phyloP scores from a whole-genome alignment of 2,113 vertebrate species.

The Noturus placidus region DNA sequence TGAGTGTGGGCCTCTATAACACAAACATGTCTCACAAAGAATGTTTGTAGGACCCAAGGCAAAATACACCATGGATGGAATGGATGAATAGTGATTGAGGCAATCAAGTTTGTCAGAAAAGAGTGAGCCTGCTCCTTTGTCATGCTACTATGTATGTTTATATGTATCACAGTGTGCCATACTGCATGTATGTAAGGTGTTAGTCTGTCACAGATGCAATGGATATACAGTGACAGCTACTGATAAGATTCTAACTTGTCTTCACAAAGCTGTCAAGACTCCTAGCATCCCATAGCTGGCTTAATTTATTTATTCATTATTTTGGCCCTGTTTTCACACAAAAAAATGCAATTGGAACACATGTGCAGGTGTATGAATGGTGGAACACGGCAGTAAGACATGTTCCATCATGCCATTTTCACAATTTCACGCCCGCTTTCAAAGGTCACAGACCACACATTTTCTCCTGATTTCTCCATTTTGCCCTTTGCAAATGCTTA shows the following conservation, averaged over 20 bases:
- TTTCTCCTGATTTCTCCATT: conserved; percentile 52
- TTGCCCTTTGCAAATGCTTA: conserved; percentile 57
- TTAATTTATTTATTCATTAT: conserved; percentile 21
- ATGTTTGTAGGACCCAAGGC: background rate
- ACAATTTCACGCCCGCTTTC: conserved; percentile 24
- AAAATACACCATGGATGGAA: background rate
- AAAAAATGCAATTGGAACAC: background rate
- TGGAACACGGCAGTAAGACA: background rate
- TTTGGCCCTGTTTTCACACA: background rate
- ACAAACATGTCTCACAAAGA: background rate
- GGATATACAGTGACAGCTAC: conserved; percentile 64
- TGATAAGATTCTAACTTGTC: conserved; percentile 66
- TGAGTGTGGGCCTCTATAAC: background rate
- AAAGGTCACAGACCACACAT: conserved; percentile 51
- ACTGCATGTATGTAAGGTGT: conserved; percentile 39
- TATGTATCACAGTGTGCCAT: conserved; percentile 26
- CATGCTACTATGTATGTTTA: background rate
- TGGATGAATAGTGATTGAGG: conserved; percentile 4
- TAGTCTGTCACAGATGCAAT: conserved; percentile 57
- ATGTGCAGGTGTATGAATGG: background rate
- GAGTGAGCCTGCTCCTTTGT: conserved; percentile 2
- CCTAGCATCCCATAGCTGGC: conserved; percentile 43
- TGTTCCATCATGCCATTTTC: conserved; percentile 33
- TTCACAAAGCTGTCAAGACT: conserved; percentile 57
- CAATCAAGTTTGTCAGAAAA: background rate